Conservation (phyloP, 1,140 invertebrate genomes). For the Caenorhabditis briggsae region DNA sequence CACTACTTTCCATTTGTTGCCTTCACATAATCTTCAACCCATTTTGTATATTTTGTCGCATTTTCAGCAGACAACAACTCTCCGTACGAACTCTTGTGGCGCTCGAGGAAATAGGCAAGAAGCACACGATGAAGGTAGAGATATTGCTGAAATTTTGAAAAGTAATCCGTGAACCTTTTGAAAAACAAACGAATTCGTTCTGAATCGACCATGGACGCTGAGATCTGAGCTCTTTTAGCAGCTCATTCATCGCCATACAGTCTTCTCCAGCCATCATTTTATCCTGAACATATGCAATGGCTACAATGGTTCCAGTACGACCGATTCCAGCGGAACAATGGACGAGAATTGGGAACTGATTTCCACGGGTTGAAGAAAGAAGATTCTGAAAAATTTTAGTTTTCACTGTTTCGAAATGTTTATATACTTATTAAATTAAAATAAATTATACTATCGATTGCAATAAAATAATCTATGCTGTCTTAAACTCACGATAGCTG, state of each 20-base stretch:
- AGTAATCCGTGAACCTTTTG: neutral
- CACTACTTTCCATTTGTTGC: neutral
- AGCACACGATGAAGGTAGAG: conserved; percentile 61
- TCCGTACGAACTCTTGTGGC: conserved; percentile 35
- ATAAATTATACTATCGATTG: too few relatives aligned
- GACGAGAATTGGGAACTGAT: conserved; percentile 69
- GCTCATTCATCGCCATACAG: conserved; percentile 68
- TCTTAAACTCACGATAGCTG: conserved; percentile 63
- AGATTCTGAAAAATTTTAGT: conserved; percentile 22
- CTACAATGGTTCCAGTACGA: conserved; percentile 69
- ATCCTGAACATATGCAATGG: conserved; percentile 69
- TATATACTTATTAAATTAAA: too few relatives aligned
- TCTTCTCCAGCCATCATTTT: conserved; percentile 65
- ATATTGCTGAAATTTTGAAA: conserved; percentile 57
- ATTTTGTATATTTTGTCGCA: conserved; percentile 53
- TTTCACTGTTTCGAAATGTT: too few relatives aligned
- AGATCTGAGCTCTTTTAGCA: conserved; percentile 68
- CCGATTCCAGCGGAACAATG: conserved; percentile 71
- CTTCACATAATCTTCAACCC: conserved; percentile 43
- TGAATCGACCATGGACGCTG: conserved; percentile 70
- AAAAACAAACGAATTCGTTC: conserved; percentile 58
- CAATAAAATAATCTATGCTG: too few relatives aligned
- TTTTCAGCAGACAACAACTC: conserved; percentile 20
- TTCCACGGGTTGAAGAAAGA: conserved; percentile 65
- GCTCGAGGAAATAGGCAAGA: conserved; percentile 60